phyloP scores from a whole-genome alignment of 92 coral and sea anemone species.

The Epizoanthus rinbou region DNA sequence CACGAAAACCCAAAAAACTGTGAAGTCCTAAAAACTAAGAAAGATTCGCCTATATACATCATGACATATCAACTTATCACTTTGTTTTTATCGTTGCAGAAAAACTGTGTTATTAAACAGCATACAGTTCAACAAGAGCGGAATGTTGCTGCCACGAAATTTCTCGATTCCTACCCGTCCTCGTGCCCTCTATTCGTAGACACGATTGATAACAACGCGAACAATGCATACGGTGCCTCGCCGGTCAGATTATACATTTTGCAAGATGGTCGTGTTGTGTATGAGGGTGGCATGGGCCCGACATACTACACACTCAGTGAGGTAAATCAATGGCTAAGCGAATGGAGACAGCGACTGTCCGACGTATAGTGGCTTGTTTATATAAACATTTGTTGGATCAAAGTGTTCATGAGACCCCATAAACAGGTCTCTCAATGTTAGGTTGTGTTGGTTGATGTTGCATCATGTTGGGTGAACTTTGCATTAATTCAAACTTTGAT shows the following conservation, averaged over 20 bases:
- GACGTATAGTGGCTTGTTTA: too few species aligned
- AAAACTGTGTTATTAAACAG: constrained; percentile 18
- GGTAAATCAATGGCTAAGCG: constrained; percentile 24
- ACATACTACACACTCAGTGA: constrained; percentile 1
- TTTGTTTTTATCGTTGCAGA: neutral
- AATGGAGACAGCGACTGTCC: neutral
- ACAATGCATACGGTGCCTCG: constrained; percentile 40
- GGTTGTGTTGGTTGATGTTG: too few species aligned
- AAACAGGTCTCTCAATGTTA: too few species aligned
- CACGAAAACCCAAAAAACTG: too few species aligned
- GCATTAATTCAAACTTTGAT: too few species aligned
- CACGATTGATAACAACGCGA: constrained; percentile 44
- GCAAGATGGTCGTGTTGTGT: constrained; percentile 33
- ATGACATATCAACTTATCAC: neutral
- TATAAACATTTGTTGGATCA: too few species aligned
- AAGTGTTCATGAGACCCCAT: too few species aligned
- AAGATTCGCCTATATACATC: too few species aligned
- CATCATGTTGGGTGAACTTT: too few species aligned
- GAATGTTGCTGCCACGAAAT: constrained; percentile 17
- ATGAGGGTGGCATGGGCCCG: constrained; percentile 51
- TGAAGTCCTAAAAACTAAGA: too few species aligned
- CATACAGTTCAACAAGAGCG: constrained; percentile 39
- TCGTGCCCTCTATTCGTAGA: constrained; percentile 2
- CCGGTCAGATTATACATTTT: constrained; percentile 43
- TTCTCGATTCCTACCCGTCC: neutral